Percentiles rank a stretch among this genome's conserved stretches.
These are phyloP conservation scores for Pundamilia nyererei DNA, from an alignment of 2,113 vertebrate species.

Conservation along the genomic window DNA sequence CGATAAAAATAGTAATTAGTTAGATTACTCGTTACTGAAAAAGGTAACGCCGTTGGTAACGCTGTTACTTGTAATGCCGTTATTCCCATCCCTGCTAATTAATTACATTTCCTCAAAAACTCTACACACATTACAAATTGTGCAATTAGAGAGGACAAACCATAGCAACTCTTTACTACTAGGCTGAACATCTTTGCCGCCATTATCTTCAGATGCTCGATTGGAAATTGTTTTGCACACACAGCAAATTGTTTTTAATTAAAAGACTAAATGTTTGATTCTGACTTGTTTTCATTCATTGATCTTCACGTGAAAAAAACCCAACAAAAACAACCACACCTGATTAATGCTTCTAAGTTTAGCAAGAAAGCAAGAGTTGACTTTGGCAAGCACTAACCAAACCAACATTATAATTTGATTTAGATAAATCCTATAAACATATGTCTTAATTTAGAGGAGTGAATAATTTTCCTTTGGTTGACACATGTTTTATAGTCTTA, in stretches of 20 bases:
- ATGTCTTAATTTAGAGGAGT: neutral
- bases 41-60: neutral
- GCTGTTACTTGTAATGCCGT: neutral
- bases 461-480: neutral
- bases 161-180: neutral
- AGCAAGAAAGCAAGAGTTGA: neutral
- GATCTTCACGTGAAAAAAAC: neutral
- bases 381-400: neutral
- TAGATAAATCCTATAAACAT: neutral
- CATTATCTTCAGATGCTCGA: slow-evolving; percentile 7
- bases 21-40: neutral
- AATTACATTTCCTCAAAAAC: slow-evolving; percentile 20
- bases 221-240: neutral
- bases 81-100: neutral
- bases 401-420: neutral
- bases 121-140: neutral
- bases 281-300: neutral
- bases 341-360: neutral
- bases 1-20: neutral
- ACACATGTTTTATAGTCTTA: neutral
- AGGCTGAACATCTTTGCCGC: neutral
- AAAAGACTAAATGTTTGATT: neutral
- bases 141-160: neutral
- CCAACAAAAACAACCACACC: neutral
- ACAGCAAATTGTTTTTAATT: slow-evolving; percentile 14